phyloP scores from a whole-genome alignment of 2,797 vertebrate genomes.

The Girardinus metallicus region DNA sequence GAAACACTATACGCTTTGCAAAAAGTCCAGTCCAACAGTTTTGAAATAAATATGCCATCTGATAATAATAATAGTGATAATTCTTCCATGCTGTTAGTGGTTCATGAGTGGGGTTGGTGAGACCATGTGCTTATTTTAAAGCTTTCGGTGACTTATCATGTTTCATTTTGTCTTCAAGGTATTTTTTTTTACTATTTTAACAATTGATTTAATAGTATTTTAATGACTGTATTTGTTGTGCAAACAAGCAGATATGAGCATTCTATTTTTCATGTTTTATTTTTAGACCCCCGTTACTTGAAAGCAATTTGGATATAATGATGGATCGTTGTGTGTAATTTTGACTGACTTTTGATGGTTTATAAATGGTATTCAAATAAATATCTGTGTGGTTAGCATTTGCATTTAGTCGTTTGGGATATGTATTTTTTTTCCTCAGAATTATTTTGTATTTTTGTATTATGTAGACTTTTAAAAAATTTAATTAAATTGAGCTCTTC shows the following conservation, averaged over 20 bases:
- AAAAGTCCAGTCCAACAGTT: background rate
- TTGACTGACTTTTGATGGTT: background rate
- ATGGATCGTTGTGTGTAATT: background rate
- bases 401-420: background rate
- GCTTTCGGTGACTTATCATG: background rate
- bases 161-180: background rate
- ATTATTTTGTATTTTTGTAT: background rate
- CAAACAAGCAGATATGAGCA: too few relatives aligned
- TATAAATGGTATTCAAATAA: background rate
- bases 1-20: background rate
- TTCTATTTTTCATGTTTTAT: background rate
- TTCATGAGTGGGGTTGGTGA: background rate
- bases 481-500: background rate
- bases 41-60: background rate
- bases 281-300: background rate
- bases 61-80: slow-evolving; percentile 11
- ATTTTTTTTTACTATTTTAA: background rate
- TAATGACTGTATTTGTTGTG: background rate
- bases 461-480: background rate
- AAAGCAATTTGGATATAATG: background rate
- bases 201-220: background rate
- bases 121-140: background rate
- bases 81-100: slow-evolving; percentile 1
- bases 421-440: background rate
- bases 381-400: background rate